Conservation (phyloP, 2,797 vertebrate genomes). For the Myoxocephalus aenaeus region DNA sequence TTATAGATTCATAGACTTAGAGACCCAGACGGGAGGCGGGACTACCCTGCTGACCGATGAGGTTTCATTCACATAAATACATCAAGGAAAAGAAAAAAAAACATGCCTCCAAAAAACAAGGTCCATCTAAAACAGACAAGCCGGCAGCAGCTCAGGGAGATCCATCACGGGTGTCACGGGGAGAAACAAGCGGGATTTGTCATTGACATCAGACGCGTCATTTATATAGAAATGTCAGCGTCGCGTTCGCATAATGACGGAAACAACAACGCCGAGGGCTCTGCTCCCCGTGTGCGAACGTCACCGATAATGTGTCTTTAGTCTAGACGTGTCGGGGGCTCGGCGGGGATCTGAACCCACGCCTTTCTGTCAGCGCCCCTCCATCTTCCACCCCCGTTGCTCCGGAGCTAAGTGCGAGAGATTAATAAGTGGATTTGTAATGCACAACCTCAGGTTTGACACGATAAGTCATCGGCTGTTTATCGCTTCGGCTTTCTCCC, state of each 20-base stretch:
- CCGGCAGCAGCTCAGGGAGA: conserved; percentile 44
- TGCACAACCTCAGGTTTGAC: conserved; percentile 77
- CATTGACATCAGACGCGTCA: conserved; percentile 74
- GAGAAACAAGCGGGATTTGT: conserved; percentile 73
- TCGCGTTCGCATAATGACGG: conserved; percentile 79
- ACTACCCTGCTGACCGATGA: conserved; percentile 42
- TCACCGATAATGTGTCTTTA: conserved; percentile 80
- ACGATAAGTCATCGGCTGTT: conserved; percentile 82
- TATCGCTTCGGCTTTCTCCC: conserved; percentile 70
- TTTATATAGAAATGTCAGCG: conserved; percentile 82
- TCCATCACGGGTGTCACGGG: conserved; percentile 70
- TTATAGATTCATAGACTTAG: neutral
- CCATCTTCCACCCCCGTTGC: conserved; percentile 71
- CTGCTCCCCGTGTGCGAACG: conserved; percentile 68
- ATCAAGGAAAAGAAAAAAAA: conserved; percentile 23
- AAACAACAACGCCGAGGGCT: conserved; percentile 74
- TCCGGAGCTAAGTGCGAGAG: conserved; percentile 81
- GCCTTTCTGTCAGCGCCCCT: conserved; percentile 78
- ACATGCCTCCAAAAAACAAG: conserved; percentile 44
- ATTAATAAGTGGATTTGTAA: conserved; percentile 83
- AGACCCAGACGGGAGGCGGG: conserved; percentile 10
- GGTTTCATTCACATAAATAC: conserved; percentile 38
- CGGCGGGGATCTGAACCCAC: conserved; percentile 76
- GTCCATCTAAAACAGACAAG: conserved; percentile 65
- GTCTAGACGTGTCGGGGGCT: conserved; percentile 73